Evolutionary conservation across 2,797 vertebrate species (phyloP).

Genomic region (Hydrocynus forskahlii): DNA sequence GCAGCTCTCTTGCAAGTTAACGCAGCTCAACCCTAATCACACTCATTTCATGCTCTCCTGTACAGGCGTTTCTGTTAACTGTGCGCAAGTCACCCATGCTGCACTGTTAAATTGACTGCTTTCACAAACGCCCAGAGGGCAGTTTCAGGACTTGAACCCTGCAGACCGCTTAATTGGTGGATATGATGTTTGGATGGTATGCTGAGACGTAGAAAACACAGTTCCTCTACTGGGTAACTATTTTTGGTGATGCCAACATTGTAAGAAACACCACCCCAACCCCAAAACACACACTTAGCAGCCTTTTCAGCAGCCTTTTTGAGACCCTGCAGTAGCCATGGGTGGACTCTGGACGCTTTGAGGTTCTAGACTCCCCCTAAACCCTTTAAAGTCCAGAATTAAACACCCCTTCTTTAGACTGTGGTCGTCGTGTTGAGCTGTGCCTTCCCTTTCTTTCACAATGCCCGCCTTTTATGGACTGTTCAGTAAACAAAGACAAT

Average conservation of each 20-base stretch:
- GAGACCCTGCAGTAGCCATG: background rate
- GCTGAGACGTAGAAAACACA: constrained; percentile 32
- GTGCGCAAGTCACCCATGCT: constrained; percentile 27
- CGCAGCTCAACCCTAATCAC: constrained; percentile 24
- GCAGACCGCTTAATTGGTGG: constrained; percentile 42
- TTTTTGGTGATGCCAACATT: background rate
- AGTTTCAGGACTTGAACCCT: constrained; percentile 37
- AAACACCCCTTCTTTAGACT: too few relatives aligned
- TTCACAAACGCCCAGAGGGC: constrained; percentile 45
- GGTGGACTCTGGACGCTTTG: too few relatives aligned
- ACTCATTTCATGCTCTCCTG: constrained; percentile 37
- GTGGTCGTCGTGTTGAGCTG: background rate
- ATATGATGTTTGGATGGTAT: constrained; percentile 42
- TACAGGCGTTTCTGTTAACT: constrained; percentile 21
- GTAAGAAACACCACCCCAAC: background rate
- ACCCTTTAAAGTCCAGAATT: too few relatives aligned
- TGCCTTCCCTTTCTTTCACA: background rate
- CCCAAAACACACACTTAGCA: background rate
- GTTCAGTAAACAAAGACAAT: background rate
- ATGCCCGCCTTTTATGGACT: background rate
- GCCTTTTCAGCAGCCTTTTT: too few relatives aligned
- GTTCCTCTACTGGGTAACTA: constrained; percentile 7
- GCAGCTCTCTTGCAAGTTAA: background rate
- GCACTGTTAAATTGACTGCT: constrained; percentile 45
- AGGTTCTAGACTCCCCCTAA: too few relatives aligned